Percentiles rank a stretch among this genome's conserved stretches.
These are phyloP conservation scores for Falco biarmicus DNA, from an alignment of 2,797 vertebrate species.

Conservation along the genomic window DNA sequence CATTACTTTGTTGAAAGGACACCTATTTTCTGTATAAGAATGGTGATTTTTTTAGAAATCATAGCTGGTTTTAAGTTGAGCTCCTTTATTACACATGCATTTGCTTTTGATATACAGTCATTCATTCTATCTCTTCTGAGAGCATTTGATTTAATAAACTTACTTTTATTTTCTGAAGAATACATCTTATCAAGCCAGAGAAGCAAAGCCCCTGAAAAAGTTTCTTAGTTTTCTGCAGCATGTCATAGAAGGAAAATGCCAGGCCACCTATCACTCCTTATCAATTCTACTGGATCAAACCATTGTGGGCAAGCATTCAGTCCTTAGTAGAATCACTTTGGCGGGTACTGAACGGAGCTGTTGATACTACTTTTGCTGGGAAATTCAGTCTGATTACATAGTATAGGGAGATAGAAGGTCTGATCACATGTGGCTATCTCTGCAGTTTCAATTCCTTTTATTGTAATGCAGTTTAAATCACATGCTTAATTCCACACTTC, in stretches of 20 bases:
- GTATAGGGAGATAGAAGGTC: background rate
- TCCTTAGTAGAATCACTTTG: background rate
- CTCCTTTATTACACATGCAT: background rate
- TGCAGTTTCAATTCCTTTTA: background rate
- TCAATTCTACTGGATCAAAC: background rate
- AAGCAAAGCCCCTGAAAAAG: background rate
- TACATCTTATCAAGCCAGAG: background rate
- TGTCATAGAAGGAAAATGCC: background rate
- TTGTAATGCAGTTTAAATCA: constrained; percentile 33
- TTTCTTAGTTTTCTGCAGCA: background rate
- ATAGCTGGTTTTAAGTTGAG: background rate
- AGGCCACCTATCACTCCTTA: background rate
- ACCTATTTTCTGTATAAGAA: background rate
- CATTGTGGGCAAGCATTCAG: background rate
- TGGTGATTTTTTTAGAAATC: background rate
- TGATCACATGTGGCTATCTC: background rate
- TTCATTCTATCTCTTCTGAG: background rate
- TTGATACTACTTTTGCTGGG: background rate
- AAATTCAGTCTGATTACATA: background rate
- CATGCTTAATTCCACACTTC: constrained; percentile 7
- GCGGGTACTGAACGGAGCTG: background rate
- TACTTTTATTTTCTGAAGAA: background rate
- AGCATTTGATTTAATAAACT: background rate
- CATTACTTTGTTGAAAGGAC: background rate
- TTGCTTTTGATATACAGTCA: background rate